Conservation (phyloP, 2,888 invertebrate species). For the Oxyteleia sp. region DNA sequence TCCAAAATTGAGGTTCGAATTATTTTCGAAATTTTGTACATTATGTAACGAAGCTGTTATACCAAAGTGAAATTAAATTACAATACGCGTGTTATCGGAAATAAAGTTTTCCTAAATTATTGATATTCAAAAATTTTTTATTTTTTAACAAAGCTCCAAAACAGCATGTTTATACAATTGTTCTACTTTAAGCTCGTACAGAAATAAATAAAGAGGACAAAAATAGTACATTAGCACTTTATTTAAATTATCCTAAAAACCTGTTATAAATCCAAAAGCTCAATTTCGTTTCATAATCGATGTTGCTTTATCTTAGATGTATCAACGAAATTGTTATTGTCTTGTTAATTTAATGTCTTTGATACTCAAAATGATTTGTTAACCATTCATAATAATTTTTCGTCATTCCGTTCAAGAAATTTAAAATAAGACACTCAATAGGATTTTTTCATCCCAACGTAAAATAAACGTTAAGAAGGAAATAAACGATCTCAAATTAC, state of each 20-base stretch:
- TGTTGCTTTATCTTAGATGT: constrained; percentile 6
- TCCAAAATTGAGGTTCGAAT: constrained; percentile 31
- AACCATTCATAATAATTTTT: neutral
- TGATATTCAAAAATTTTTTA: constrained; percentile 44
- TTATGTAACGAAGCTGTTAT: constrained; percentile 66
- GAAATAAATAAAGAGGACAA: constrained; percentile 63
- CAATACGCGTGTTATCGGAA: constrained; percentile 42
- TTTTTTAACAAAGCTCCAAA: constrained; percentile 48
- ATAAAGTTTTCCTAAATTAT: constrained; percentile 46
- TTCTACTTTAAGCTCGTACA: constrained; percentile 60
- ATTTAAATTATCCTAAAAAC: constrained; percentile 59
- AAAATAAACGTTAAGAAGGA: constrained; percentile 62
- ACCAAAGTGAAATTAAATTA: constrained; percentile 68
- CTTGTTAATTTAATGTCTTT: constrained; percentile 10
- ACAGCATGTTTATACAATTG: constrained; percentile 59
- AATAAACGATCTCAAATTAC: constrained; percentile 80
- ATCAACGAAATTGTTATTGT: constrained; percentile 10
- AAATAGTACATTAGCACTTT: constrained; percentile 62
- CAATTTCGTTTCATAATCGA: neutral
- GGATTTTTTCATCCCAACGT: constrained; percentile 66
- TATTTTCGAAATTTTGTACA: constrained; percentile 60
- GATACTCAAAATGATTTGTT: neutral
- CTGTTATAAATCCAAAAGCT: constrained; percentile 26
- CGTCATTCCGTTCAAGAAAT: constrained; percentile 11
- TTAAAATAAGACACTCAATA: constrained; percentile 52